These are phyloP conservation scores for Halisarca cf. caerulea DNA, from an alignment of 37 sponge, comb jelly and placozoan species.

Conservation along the genomic window DNA sequence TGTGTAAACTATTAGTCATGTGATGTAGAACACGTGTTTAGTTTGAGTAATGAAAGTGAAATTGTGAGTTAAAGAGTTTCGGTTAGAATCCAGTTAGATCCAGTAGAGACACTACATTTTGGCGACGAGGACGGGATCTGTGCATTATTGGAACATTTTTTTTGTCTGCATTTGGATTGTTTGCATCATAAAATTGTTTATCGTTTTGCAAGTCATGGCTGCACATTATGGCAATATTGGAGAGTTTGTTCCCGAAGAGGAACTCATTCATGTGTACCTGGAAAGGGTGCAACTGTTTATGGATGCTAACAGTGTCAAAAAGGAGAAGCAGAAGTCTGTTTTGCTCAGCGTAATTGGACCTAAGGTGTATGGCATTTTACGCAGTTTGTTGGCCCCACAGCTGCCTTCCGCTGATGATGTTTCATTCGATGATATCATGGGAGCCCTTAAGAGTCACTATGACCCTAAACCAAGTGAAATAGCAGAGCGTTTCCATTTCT, in stretches of 20 bases:
- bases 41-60: too few relatives aligned
- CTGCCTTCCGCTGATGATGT: background rate
- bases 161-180: background rate
- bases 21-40: too few relatives aligned
- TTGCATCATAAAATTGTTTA: too few relatives aligned
- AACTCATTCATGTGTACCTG: background rate
- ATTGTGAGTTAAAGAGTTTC: too few relatives aligned
- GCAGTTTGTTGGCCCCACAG: background rate
- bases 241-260: background rate
- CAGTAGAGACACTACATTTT: background rate
- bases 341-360: background rate
- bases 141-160: too few relatives aligned
- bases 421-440: background rate
- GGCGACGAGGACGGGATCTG: constrained; percentile 3
- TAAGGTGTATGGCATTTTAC: background rate
- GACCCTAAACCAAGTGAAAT: background rate
- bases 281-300: constrained; percentile 1
- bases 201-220: background rate
- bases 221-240: background rate
- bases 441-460: background rate
- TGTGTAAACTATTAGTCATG: too few relatives aligned
- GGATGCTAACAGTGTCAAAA: background rate
- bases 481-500: constrained; percentile 1
- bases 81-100: too few relatives aligned
- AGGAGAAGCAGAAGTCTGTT: background rate